Percentiles rank a stretch among this genome's conserved stretches.
Evolutionary conservation across 2,113 vertebrate genomes (phyloP).

Genomic region (Bothrops jararaca): DNA sequence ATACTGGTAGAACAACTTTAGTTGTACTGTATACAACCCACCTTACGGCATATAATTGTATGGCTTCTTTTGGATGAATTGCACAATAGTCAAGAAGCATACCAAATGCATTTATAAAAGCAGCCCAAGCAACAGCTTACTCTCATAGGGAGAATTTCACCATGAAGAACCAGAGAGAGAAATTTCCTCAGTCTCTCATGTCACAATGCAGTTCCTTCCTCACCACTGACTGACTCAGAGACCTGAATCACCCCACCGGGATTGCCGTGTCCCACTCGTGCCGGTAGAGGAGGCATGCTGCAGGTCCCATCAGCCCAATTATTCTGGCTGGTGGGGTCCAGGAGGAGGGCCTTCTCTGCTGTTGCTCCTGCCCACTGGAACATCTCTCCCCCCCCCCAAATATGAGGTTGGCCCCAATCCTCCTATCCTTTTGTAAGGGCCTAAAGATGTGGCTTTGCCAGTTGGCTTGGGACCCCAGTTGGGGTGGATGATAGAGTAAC

Average conservation of each 20-base stretch:
- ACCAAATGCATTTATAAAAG: background rate
- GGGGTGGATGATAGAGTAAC: background rate
- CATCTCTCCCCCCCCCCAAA: background rate
- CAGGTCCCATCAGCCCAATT: background rate
- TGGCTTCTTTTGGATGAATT: background rate
- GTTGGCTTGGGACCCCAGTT: background rate
- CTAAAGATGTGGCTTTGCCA: background rate
- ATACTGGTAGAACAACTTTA: background rate
- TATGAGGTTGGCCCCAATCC: background rate
- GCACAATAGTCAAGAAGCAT: background rate
- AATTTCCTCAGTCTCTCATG: background rate
- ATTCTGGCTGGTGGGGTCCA: background rate
- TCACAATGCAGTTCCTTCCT: background rate
- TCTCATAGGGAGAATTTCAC: background rate
- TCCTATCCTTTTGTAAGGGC: background rate
- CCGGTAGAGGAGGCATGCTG: background rate
- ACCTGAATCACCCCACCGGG: background rate
- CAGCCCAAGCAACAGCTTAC: background rate
- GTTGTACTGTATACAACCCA: background rate
- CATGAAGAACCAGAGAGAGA: background rate
- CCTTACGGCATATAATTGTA: background rate
- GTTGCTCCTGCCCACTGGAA: background rate
- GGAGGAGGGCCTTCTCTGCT: background rate
- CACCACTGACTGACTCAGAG: background rate
- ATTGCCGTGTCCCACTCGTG: background rate